Evolutionary conservation across 2,113 vertebrate species (phyloP).

Genomic region (Vanacampus margaritifer): DNA sequence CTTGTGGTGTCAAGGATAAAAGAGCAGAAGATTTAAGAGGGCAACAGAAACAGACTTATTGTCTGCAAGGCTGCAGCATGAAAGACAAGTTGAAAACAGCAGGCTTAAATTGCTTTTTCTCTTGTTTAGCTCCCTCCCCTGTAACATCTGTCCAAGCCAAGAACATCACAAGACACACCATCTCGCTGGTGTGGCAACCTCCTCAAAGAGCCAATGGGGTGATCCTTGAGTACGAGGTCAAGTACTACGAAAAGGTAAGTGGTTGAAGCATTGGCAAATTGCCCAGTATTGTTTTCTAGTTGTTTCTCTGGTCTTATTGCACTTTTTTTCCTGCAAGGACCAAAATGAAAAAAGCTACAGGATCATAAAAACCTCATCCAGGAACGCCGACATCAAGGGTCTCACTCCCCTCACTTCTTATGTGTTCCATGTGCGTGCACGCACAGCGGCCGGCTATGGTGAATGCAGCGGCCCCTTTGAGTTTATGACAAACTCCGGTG

Average conservation of each 20-base stretch:
- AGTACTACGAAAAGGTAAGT: slow-evolving; percentile 97
- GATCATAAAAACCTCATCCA: slow-evolving; percentile 87
- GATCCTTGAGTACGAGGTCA: slow-evolving; percentile 97
- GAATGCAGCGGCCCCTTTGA: slow-evolving; percentile 94
- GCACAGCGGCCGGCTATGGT: slow-evolving; percentile 92
- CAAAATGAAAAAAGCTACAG: slow-evolving; percentile 97
- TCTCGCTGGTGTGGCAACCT: slow-evolving; percentile 90
- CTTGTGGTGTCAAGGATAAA: slow-evolving; percentile 39
- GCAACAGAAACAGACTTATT: slow-evolving; percentile 37
- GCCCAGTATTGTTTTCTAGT: not conserved
- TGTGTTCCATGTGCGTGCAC: slow-evolving; percentile 92
- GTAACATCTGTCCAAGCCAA: slow-evolving; percentile 91
- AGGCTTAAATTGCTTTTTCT: slow-evolving; percentile 15
- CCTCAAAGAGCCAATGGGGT: slow-evolving; percentile 94
- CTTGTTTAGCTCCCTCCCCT: slow-evolving; percentile 83
- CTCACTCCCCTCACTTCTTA: slow-evolving; percentile 93
- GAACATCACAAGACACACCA: slow-evolving; percentile 93
- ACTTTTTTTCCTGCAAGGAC: slow-evolving; percentile 73
- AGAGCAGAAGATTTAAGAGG: slow-evolving; percentile 37
- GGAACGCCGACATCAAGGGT: slow-evolving; percentile 90
- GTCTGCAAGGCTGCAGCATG: slow-evolving; percentile 27
- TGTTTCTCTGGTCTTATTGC: not conserved
- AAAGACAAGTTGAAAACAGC: slow-evolving; percentile 13
- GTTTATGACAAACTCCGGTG: slow-evolving; percentile 96
- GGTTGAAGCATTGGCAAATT: not conserved